Evolutionary conservation across 2,888 invertebrate genomes (phyloP), one percentile per base, ranked within the genome.

Genomic region (Leptopilina syphax): DNA sequence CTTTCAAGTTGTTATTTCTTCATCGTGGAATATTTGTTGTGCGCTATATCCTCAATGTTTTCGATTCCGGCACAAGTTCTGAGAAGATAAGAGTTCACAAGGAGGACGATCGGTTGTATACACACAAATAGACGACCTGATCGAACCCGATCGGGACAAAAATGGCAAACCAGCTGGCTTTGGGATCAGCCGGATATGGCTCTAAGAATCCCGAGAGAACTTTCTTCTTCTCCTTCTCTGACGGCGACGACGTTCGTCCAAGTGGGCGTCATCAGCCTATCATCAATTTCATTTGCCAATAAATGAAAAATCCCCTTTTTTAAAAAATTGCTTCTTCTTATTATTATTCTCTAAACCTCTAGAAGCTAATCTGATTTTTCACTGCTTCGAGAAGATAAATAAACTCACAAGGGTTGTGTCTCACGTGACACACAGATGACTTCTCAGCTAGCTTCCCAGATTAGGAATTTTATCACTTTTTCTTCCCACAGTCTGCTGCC

Each of bases 221-320:
- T 73, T 73, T 73, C 73, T 73, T 73, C 73, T 73, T 73, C 73
- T 73, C 73, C 73, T 73, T 73, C 57, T 54, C 54, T 73, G 73
- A 54, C 54, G 34, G n/a, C 47, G 65, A 65, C 44, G 73, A 34
- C 34, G 34, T 54, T 73, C 27, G n/a, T 34, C 54, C 54, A 73
- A 73, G 57, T 73, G 73, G 73, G 73, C 57, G 54, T 73, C 57
- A 73, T 73, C 57, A 34, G 27, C 73, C 24, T 34, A 70, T 13
- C 54, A 27, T 57, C 27, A 24, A 8, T 70, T 27, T 47, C 50
- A 10, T 27, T 54, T 73, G 34, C 27, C 34, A 54, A 50, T 57
- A 73, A 9, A 63, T 24, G 7, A 7, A 44, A 6, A 44, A 44
- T 12, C 1, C 0, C 5, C 41, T 2, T 54, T 27, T 12, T 34